phyloP scores from a whole-genome alignment of 2,888 invertebrate genomes.

The Schizaphis graminum region DNA sequence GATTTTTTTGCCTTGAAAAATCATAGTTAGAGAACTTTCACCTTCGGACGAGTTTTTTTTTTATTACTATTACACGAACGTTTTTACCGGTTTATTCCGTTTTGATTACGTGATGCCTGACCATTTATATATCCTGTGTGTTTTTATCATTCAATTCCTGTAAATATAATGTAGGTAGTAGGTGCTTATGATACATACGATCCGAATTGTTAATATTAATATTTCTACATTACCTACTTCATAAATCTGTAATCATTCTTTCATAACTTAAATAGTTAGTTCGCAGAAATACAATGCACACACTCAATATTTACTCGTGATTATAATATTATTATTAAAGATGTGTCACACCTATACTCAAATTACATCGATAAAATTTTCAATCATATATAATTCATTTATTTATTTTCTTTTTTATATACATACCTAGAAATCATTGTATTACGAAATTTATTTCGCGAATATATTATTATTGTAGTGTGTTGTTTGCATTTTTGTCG shows the following conservation, averaged over 20 bases:
- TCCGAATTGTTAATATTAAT: background rate
- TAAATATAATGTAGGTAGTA: background rate
- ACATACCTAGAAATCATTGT: background rate
- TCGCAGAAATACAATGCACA: background rate
- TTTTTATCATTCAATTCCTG: background rate
- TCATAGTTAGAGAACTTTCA: constrained; percentile 48
- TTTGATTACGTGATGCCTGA: constrained; percentile 44
- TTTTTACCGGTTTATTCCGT: constrained; percentile 62
- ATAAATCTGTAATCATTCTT: background rate
- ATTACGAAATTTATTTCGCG: background rate
- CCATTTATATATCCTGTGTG: constrained; percentile 24
- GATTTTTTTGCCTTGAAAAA: constrained; percentile 49
- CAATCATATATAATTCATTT: background rate
- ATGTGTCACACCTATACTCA: background rate
- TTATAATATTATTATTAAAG: constrained; percentile 2
- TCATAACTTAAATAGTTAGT: background rate
- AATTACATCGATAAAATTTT: background rate
- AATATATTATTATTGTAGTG: background rate
- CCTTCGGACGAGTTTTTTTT: constrained; percentile 50
- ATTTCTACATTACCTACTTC: background rate
- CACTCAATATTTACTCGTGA: background rate
- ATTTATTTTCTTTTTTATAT: background rate
- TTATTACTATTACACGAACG: constrained; percentile 24
- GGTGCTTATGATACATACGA: background rate
- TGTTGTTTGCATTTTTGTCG: background rate